Percentiles rank a stretch among this genome's conserved stretches.
Conservation (phyloP, 2,113 vertebrate species). For the Hymenochirus boettgeri region DNA sequence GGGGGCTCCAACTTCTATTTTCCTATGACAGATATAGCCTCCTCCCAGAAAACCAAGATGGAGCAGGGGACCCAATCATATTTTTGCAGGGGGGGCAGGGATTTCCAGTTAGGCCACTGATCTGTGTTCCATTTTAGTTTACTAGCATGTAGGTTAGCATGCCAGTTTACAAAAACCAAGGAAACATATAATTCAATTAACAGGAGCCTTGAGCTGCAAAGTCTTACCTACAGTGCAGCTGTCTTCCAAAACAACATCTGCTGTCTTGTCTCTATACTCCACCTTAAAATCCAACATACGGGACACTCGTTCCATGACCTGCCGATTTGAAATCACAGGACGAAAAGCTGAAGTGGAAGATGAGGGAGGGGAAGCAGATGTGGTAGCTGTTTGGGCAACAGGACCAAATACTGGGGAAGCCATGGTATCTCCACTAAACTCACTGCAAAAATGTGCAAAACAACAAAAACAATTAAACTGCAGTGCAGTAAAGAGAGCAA, state of each 20-base stretch:
- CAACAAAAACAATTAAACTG: too few relatives aligned
- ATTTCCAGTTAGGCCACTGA: too few relatives aligned
- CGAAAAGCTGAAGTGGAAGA: constrained; percentile 83
- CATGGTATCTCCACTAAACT: constrained; percentile 74
- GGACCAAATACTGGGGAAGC: constrained; percentile 66
- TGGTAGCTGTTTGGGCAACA: constrained; percentile 51
- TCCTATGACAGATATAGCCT: too few relatives aligned
- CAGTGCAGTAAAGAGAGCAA: too few relatives aligned
- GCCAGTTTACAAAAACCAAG: too few relatives aligned
- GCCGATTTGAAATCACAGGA: constrained; percentile 78
- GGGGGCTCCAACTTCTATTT: too few relatives aligned
- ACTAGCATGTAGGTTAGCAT: too few relatives aligned
- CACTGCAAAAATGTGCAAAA: constrained; percentile 76
- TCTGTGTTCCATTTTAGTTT: too few relatives aligned
- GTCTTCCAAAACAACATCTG: constrained; percentile 94
- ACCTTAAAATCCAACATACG: constrained; percentile 94
- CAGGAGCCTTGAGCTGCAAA: neutral
- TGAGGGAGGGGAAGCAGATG: constrained; percentile 61
- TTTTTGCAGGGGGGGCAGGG: too few relatives aligned
- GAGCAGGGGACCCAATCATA: too few relatives aligned
- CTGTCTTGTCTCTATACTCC: constrained; percentile 88
- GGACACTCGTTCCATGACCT: constrained; percentile 89
- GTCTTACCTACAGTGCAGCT: constrained; percentile 87
- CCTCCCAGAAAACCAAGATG: too few relatives aligned
- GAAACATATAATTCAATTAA: too few relatives aligned